Base-by-base conservation (phyloP, 2,888 invertebrate genomes). In the Phania funesta region DNA sequence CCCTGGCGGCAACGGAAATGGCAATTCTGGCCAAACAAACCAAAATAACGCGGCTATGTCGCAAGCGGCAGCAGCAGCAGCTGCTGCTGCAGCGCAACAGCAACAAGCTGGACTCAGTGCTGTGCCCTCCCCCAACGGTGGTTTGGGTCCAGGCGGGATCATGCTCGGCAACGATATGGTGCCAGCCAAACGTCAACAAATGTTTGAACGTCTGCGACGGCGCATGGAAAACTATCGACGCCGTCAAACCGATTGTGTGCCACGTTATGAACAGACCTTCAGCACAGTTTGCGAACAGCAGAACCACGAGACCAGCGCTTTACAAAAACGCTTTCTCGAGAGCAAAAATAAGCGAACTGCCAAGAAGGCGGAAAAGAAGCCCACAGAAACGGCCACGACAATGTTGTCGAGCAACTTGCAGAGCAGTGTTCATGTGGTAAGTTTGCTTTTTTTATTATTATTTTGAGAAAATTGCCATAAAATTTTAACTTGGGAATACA, bases 271-370 rank as follows among this genome's bases (percentile, higher is more conserved):
- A 90, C 96, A 96, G 90, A 95, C 96, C 84, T 96, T 96, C 91
- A 96, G 93, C 89, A 96, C 96, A 46, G 93, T 96, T 83, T 96
- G 96, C 92, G 97, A 98, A 89, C 97, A 97, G 90, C 97, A 98
- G 90, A 94, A 96, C 87, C 94, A 97, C 92, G 97, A 98, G 91
- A 97, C 98, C 41, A 93, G 95, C 86, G 94, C 96, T 84, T 93
- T 98, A 84, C 96, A 97, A 91, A 97, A 98, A 91, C 94, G 96
- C 84, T 98, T 95, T 91, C 93, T 97, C 87, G 98, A 98, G 92
- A 95, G 95, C 90, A 98, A 97, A 91, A 95, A 96, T 85, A 98
- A 98, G 91, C 95, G 95, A 85, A 95, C 95, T 80, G 93, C 94
- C 89, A 97, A 97, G 92, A 96, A 96, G 92, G 95, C 94, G 88